A percentile compares a stretch with the other conserved stretches of the same genome.
phyloP scores from a whole-genome alignment of 30 jellyfish, hydroid and myxozoan species.

The Aurelia sp. region DNA sequence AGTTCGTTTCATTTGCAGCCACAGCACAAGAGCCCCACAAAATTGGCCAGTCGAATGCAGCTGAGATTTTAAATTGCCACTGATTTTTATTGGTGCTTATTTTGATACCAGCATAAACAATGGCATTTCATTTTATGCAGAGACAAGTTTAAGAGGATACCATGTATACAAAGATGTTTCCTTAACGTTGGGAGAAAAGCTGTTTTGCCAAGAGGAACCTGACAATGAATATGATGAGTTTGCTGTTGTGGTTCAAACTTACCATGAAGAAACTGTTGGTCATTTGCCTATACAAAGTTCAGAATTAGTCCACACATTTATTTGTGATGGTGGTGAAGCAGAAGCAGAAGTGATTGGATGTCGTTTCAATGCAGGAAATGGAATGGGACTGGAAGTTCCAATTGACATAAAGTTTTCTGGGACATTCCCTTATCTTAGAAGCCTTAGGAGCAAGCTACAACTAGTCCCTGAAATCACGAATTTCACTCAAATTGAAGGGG shows the following conservation, averaged over 20 bases:
- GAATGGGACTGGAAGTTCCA: slow-evolving; percentile 39
- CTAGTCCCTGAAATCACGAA: background rate
- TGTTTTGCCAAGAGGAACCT: slow-evolving; percentile 12
- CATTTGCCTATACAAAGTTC: slow-evolving; percentile 23
- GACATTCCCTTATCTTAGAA: slow-evolving; percentile 18
- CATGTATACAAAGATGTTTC: slow-evolving; percentile 18
- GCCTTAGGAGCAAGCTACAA: slow-evolving; percentile 15
- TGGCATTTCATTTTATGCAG: too few relatives aligned
- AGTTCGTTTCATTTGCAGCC: too few relatives aligned
- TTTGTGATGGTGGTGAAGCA: slow-evolving; percentile 14
- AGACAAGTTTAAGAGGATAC: slow-evolving; percentile 16
- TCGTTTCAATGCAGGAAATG: slow-evolving; percentile 27
- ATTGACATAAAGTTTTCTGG: slow-evolving; percentile 32
- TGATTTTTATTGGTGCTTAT: too few relatives aligned
- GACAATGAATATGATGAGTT: slow-evolving; percentile 30
- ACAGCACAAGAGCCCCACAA: too few relatives aligned
- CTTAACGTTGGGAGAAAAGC: slow-evolving; percentile 1
- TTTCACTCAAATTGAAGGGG: slow-evolving; percentile 18
- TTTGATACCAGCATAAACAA: too few relatives aligned
- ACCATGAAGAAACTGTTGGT: slow-evolving; percentile 23
- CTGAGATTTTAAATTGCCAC: too few relatives aligned
- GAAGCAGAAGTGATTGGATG: slow-evolving; percentile 47
- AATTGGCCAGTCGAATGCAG: too few relatives aligned
- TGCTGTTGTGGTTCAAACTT: slow-evolving; percentile 20
- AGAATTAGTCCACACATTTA: slow-evolving; percentile 4